Evolutionary conservation across 2,888 invertebrate species (phyloP).

Genomic region (Leucozona laternaria): DNA sequence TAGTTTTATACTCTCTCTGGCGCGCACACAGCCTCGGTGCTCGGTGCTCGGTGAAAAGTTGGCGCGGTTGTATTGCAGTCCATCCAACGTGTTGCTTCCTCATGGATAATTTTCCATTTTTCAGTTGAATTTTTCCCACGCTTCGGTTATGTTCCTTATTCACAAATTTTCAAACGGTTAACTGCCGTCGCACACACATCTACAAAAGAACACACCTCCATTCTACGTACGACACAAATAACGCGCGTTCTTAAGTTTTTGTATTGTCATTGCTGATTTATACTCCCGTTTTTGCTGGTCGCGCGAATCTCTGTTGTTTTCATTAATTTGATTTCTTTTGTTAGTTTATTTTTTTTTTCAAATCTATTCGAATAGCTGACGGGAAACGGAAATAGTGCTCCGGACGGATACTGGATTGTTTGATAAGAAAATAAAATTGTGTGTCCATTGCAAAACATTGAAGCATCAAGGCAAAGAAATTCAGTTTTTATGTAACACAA

Average conservation of each 20-base stretch:
- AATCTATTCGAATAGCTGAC: conserved; percentile 30
- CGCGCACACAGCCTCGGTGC: conserved; percentile 48
- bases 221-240: conserved; percentile 23
- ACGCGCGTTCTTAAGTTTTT: conserved; percentile 55
- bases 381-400: conserved; percentile 52
- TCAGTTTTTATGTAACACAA: conserved; percentile 47
- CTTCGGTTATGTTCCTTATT: conserved; percentile 78
- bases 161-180: conserved; percentile 72
- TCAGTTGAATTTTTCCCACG: conserved; percentile 78
- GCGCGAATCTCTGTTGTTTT: conserved; percentile 36
- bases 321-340: conserved; percentile 8
- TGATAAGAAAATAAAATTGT: conserved; percentile 23
- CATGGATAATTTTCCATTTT: conserved; percentile 70
- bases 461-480: background rate
- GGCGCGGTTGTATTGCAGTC: conserved; percentile 69
- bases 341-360: conserved; percentile 18
- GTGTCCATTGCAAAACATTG: background rate
- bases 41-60: conserved; percentile 5
- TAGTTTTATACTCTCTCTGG: conserved; percentile 61
- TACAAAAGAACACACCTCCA: conserved; percentile 52
- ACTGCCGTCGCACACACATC: conserved; percentile 66
- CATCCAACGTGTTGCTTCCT: conserved; percentile 78
- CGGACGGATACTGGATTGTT: conserved; percentile 33
- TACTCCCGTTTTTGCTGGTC: conserved; percentile 44
- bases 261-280: conserved; percentile 65